These are phyloP conservation scores for Euthynnus affinis DNA, from an alignment of 2,797 vertebrate species.

Conservation along the genomic window DNA sequence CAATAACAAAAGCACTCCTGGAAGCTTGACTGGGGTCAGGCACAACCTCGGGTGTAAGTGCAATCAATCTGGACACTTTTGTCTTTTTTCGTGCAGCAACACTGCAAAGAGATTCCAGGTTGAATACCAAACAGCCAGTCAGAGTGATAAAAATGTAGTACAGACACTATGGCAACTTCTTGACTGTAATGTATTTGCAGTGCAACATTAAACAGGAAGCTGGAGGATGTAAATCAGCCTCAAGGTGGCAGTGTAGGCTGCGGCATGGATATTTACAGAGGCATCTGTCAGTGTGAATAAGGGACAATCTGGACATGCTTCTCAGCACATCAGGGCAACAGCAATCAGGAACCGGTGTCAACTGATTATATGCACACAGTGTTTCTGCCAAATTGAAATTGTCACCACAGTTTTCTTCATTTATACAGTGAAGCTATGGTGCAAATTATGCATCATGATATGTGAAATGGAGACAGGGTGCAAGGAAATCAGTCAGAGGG, in stretches of 20 bases:
- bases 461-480: slow-evolving; percentile 64
- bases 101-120: not conserved
- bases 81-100: slow-evolving; percentile 14
- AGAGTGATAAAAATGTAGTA: slow-evolving; percentile 5
- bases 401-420: slow-evolving; percentile 76
- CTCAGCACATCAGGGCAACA: slow-evolving; percentile 68
- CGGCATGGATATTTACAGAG: slow-evolving; percentile 40
- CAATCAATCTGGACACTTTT: slow-evolving; percentile 7
- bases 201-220: slow-evolving; percentile 34
- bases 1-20: slow-evolving; percentile 60
- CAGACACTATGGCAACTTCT: slow-evolving; percentile 34
- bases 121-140: slow-evolving; percentile 17
- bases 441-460: slow-evolving; percentile 72
- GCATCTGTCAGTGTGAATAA: slow-evolving; percentile 56
- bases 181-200: slow-evolving; percentile 17
- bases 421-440: slow-evolving; percentile 67
- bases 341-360: slow-evolving; percentile 75
- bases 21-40: slow-evolving; percentile 57
- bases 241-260: slow-evolving; percentile 81
- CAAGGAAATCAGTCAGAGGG: slow-evolving; percentile 73
- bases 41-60: slow-evolving; percentile 8
- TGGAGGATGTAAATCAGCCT: slow-evolving; percentile 49
- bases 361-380: slow-evolving; percentile 70
- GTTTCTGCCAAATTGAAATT: slow-evolving; percentile 79
- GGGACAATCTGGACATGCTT: slow-evolving; percentile 72